Evolutionary conservation across 2,797 vertebrate genomes (phyloP).

Genomic region (Muraenolepis orangiensis): DNA sequence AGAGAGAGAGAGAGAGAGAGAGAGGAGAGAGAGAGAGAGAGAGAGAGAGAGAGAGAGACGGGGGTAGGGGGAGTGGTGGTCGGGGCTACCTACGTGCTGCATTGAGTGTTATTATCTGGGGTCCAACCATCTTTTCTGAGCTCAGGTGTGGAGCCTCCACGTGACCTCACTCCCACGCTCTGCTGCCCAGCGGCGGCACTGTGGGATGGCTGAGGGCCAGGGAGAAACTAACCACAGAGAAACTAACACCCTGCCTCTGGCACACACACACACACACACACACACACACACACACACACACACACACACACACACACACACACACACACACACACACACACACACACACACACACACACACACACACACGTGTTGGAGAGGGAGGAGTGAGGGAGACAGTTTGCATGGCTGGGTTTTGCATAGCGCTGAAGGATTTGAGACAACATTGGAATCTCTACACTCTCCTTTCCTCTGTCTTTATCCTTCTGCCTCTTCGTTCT

Average conservation of each 20-base stretch:
- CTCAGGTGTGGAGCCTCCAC: not conserved
- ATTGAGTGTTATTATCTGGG: not conserved
- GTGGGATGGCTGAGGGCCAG: slow-evolving; percentile 29
- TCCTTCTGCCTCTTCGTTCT: too few relatives aligned
- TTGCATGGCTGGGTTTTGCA: not conserved
- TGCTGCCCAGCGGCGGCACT: slow-evolving; percentile 25
- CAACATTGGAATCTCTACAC: too few relatives aligned
- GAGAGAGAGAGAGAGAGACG: not conserved
- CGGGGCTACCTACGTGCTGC: too few relatives aligned
- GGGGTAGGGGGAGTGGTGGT: not conserved
- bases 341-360: too few relatives aligned
- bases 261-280: too few relatives aligned
- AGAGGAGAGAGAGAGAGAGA: not conserved
- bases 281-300: too few relatives aligned
- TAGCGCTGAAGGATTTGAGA: not conserved
- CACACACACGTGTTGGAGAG: slow-evolving; percentile 3
- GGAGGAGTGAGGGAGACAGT: not conserved
- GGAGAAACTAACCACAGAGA: slow-evolving; percentile 2
- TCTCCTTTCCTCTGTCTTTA: too few relatives aligned
- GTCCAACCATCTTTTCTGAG: slow-evolving; percentile 20
- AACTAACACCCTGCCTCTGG: too few relatives aligned
- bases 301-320: too few relatives aligned
- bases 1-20: not conserved
- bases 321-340: too few relatives aligned
- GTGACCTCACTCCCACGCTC: slow-evolving; percentile 55